Conservation (phyloP, 2,888 invertebrate genomes). For the Microplitis manilae region DNA sequence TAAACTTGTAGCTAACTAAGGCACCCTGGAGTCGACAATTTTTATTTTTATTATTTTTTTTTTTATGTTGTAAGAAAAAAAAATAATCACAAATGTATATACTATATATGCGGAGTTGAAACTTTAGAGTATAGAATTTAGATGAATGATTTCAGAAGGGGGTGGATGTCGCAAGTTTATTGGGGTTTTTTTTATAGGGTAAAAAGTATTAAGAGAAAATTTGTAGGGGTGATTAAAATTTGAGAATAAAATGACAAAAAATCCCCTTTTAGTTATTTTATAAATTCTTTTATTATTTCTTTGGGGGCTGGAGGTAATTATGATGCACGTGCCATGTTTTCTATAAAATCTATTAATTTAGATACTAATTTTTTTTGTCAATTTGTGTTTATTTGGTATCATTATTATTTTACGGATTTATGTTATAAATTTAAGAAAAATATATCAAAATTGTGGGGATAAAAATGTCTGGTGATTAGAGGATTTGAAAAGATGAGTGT, state of each 20-base stretch:
- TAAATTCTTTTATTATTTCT: neutral
- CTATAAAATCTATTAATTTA: neutral
- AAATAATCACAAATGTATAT: neutral
- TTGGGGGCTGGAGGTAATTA: neutral
- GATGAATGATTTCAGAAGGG: neutral
- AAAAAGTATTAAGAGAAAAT: conserved; percentile 1
- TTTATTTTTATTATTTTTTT: neutral
- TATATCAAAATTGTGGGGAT: no score
- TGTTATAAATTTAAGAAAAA: no score
- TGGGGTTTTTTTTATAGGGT: neutral
- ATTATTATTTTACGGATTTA: no score
- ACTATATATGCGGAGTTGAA: neutral
- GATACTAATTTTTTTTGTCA: no score
- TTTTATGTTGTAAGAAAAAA: neutral
- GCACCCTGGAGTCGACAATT: neutral
- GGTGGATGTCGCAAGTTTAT: neutral
- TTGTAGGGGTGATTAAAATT: neutral
- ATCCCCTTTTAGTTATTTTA: neutral
- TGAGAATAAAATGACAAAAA: neutral
- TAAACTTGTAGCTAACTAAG: neutral
- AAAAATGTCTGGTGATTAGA: no score
- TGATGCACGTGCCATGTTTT: neutral
- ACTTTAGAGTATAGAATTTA: conserved; percentile 1
- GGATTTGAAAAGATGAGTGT: no score
- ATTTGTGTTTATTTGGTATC: no score